A percentile compares a stretch with the other conserved stretches of the same genome.
Conservation (phyloP, 1,140 invertebrate genomes). For the Dreissena rostriformis region DNA sequence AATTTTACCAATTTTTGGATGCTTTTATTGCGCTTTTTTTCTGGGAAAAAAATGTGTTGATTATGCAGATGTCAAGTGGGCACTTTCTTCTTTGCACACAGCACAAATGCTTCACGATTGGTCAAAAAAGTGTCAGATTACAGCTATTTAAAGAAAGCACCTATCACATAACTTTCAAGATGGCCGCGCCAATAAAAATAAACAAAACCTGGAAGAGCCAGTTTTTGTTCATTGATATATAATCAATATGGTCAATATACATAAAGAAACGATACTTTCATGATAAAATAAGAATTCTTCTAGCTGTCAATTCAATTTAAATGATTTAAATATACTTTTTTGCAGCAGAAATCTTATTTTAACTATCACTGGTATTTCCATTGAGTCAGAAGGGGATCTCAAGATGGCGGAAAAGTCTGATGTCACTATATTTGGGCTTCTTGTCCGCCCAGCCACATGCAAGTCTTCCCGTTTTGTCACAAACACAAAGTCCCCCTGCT, state of each 20-base stretch:
- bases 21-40: background rate
- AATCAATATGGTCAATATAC: constrained; percentile 33
- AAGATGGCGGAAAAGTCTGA: constrained; percentile 24
- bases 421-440: no score
- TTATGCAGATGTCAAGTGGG: background rate
- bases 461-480: no score
- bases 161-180: constrained; percentile 48
- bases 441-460: no score
- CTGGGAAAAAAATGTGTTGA: background rate
- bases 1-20: constrained; percentile 37
- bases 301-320: constrained; percentile 25
- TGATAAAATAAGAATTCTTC: constrained; percentile 30
- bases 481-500: no score
- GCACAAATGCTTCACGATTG: constrained; percentile 28
- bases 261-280: constrained; percentile 20
- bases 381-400: constrained; percentile 23
- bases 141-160: constrained; percentile 26
- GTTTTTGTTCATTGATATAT: constrained; percentile 34
- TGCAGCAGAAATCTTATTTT: constrained; percentile 7
- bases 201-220: constrained; percentile 31
- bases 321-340: constrained; percentile 29
- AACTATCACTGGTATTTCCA: constrained; percentile 36
- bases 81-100: constrained; percentile 20
- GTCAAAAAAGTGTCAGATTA: constrained; percentile 26
- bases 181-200: constrained; percentile 35